Conservation (phyloP, 2,113 vertebrate species). For the Caloenas nicobarica region DNA sequence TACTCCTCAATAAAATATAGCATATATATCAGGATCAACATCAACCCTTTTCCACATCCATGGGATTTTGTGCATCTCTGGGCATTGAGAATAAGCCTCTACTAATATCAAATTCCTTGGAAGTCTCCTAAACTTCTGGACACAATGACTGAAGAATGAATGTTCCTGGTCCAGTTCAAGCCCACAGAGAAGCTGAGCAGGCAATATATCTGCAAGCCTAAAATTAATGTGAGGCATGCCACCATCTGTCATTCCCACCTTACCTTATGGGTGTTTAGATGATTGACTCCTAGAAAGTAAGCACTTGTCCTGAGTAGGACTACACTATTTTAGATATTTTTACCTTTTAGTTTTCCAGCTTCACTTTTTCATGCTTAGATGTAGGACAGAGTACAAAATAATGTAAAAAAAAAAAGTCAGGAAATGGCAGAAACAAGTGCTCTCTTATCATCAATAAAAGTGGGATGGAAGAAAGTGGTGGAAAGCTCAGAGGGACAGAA, state of each 20-base stretch:
- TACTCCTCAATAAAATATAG: conserved; percentile 21
- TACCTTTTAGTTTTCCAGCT: not conserved
- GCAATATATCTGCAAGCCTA: not conserved
- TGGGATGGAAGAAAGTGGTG: not conserved
- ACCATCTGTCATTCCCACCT: conserved; percentile 34
- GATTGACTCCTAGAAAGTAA: not conserved
- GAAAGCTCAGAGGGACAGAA: not conserved
- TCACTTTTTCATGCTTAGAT: not conserved
- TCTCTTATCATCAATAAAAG: not conserved
- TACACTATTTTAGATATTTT: not conserved
- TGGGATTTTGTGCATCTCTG: not conserved
- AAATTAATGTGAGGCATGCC: conserved; percentile 19
- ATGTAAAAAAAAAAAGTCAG: not conserved
- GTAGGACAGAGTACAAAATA: not conserved
- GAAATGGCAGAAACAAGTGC: not conserved
- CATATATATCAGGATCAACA: not conserved
- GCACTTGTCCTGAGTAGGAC: not conserved
- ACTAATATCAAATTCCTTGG: not conserved
- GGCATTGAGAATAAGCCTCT: not conserved
- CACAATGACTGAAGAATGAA: rapidly evolving
- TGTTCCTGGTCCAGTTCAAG: not conserved
- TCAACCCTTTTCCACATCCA: not conserved
- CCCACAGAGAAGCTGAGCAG: not conserved
- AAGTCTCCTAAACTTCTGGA: not conserved
- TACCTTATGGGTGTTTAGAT: not conserved